Evolutionary conservation across 2,888 invertebrate genomes (phyloP), one percentile per base, ranked within the genome.

Genomic region (Holacanthella duospinosa): DNA sequence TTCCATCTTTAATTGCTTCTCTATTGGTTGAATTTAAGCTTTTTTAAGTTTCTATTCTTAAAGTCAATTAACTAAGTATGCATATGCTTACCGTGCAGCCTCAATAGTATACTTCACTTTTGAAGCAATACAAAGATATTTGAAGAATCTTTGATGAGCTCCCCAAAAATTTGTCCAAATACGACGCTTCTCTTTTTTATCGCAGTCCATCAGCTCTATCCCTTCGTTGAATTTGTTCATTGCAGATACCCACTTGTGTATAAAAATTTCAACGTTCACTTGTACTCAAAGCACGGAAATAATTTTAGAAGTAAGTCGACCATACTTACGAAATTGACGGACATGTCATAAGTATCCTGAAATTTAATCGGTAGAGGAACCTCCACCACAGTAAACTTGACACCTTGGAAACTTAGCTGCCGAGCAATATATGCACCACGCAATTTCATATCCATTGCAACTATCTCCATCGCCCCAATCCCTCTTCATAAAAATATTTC

Each of bases 151-250:
- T 79, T 99, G 99, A 82, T 99, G 99, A 53, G 95, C 88, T 0
- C 95, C 94, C 99, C 99, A 99, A 81, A 99, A 99, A 80, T 99
- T 99, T 0, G 95, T 95, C 99, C 99, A 99, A 89, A 99, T 95
- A 6, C 93, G 93, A 79, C 96, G 97, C 77, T 88, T 87, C 88
- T 93, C 90, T 66, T 92, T 85, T 72, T 89, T 90, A 77, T 95
- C 94, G 0, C 93, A 93, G 77, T 93, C 92, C 70, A 95, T 89
- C 61, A 95, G 80, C 76, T 94, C 93, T 0, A 93, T 91, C 0
- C 95, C 93, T 78, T 93, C 92, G 71, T 93, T 92, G 79, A 97
- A 97, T 76, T 91, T 91, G 75, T 93, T 89, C 86, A 95, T 88
- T 0, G 94, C 93, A 75, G 94, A 92, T 62, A 96, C 94, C 97